These are phyloP conservation scores for Biston betularia DNA, from an alignment of 2,888 invertebrate genomes.

Conservation along the genomic window DNA sequence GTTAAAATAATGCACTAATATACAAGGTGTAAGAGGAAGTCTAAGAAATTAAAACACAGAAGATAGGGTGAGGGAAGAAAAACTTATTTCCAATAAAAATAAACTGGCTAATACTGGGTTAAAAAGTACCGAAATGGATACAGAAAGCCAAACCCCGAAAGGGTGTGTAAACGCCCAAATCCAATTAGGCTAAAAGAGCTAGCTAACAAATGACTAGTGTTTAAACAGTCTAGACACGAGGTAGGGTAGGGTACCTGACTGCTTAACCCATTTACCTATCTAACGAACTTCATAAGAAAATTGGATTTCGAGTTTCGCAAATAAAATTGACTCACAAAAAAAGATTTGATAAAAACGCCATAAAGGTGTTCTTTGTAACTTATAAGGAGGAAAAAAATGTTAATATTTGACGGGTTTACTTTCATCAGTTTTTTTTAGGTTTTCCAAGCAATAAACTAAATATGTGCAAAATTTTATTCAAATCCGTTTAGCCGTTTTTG, in stretches of 20 bases:
- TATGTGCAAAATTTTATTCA: too few relatives aligned
- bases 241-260: slow-evolving; percentile 6
- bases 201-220: slow-evolving; percentile 20
- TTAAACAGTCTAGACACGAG: slow-evolving; percentile 6
- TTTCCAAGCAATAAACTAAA: too few relatives aligned
- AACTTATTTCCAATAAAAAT: background rate
- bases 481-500: too few relatives aligned
- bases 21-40: too few relatives aligned
- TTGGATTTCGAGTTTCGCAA: background rate
- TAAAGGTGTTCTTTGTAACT: background rate
- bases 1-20: too few relatives aligned
- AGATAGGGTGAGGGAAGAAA: too few relatives aligned
- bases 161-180: slow-evolving; percentile 27
- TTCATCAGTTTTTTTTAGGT: too few relatives aligned
- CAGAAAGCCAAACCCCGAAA: slow-evolving; percentile 15
- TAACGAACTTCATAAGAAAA: background rate
- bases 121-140: background rate
- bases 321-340: too few relatives aligned
- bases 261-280: slow-evolving; percentile 8
- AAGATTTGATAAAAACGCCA: too few relatives aligned
- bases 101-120: background rate
- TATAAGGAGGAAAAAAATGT: too few relatives aligned
- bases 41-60: too few relatives aligned
- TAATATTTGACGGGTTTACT: background rate
- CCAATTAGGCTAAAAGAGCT: slow-evolving; percentile 31